Evolutionary conservation across 2,888 invertebrate genomes (phyloP), one percentile per base, ranked within the genome.

Genomic region (Cinara cedri): DNA sequence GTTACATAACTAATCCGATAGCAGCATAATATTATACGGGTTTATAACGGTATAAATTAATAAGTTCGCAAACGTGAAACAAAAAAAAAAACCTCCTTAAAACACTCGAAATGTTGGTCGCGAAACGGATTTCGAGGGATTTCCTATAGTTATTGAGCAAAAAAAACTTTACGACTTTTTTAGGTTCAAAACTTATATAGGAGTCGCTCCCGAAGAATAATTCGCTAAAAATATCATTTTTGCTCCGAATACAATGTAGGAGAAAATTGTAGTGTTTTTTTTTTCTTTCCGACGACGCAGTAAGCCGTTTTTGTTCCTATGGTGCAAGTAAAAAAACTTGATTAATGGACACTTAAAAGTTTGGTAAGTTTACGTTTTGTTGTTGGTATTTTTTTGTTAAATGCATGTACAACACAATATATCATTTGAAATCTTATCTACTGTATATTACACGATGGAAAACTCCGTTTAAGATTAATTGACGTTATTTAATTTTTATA

Each of bases 331-430:
- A 60, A 34, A 34, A 34, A 34, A 62, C 14, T 74, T 63, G 62
- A 72, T 72, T 72, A 72, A 72, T 62, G 49, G 34, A 62, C 49
- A 62, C 49, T 72, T 60, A 46, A 71, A 71, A 71, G 71, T 71
- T 71, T 3, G 3, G 21, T 57, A n/a, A 11, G 24, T 44, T 44
- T 44, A 44, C 34, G 21, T 71, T 71, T 4, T 34, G 3, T 34
- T 34, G n/a, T n/a, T n/a, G n/a, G n/a, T n/a, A n/a, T 34, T 34
- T 34, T 34, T 34, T 34, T 34, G 3, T 71, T 21, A 42, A 71
- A 71, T 55, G 42, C 42, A 54, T 19, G 34, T 34, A 44, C 19
- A 19, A 63, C 19, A n/a, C 44, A 21, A 65, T 46, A 44, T 55
- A 71, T 71, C 71, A 21, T 72, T 57, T 46, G 46, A 57, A 46